Percentiles rank a stretch among this genome's conserved stretches.
Conservation (phyloP, 1,140 invertebrate species). For the Marisa cornuarietis region DNA sequence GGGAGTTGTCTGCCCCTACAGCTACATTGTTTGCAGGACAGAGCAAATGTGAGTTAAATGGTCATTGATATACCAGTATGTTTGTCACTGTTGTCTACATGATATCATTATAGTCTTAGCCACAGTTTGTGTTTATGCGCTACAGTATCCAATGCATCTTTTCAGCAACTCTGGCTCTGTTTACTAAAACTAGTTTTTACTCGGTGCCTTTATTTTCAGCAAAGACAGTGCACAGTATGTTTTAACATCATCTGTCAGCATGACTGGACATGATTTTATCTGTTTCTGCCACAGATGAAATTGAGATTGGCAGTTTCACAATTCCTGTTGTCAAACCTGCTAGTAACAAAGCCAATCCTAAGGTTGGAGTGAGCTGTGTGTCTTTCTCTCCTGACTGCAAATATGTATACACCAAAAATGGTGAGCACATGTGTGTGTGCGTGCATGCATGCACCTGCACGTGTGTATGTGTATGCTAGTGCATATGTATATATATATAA, state of each 20-base stretch:
- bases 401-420: constrained; percentile 65
- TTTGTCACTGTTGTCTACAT: no score
- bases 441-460: no score
- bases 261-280: background rate
- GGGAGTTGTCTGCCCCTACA: constrained; percentile 41
- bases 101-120: no score
- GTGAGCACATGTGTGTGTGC: constrained; percentile 29
- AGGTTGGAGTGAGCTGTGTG: constrained; percentile 59
- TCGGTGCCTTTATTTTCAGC: no score
- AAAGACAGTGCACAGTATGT: no score
- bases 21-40: constrained; percentile 46
- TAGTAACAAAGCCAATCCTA: constrained; percentile 63
- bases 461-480: no score
- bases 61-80: no score
- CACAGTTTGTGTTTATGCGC: no score
- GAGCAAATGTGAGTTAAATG: constrained; percentile 40
- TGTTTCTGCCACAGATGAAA: constrained; percentile 55
- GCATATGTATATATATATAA: no score
- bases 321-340: constrained; percentile 62
- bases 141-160: no score
- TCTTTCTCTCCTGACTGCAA: constrained; percentile 63
- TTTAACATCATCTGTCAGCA: background rate
- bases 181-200: no score
- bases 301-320: constrained; percentile 46
- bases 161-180: no score